Evolutionary conservation across 2,888 invertebrate genomes (phyloP).

Genomic region (Cabera pusaria): DNA sequence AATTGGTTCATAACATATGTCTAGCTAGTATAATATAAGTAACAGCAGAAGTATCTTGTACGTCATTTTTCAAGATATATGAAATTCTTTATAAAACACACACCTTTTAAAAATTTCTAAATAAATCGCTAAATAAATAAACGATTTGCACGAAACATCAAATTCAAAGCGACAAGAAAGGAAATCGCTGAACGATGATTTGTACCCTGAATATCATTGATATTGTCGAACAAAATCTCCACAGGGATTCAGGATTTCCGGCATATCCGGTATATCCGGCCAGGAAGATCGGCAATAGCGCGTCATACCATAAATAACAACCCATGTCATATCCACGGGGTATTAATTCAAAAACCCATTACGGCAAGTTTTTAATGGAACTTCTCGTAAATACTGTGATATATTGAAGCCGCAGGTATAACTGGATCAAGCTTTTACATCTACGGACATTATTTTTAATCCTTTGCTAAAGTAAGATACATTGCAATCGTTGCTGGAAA

Average conservation of each 20-base stretch:
- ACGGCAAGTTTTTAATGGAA: conserved; percentile 64
- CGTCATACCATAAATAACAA: conserved; percentile 53
- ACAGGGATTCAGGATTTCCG: conserved; percentile 27
- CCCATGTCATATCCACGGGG: conserved; percentile 54
- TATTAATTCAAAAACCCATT: conserved; percentile 71
- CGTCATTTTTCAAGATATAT: too few species aligned
- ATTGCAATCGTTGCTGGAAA: too few species aligned
- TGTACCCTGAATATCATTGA: conserved; percentile 26
- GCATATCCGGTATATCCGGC: conserved; percentile 30
- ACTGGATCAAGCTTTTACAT: conserved; percentile 30
- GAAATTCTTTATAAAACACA: too few species aligned
- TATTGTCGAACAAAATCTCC: conserved; percentile 28
- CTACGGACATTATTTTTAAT: conserved; percentile 42
- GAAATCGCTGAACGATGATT: conserved; percentile 21
- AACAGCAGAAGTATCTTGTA: too few species aligned
- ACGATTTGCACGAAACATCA: background rate
- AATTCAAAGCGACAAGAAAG: conserved; percentile 14
- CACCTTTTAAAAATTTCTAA: too few species aligned
- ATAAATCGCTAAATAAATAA: too few species aligned
- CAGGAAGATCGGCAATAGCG: conserved; percentile 42
- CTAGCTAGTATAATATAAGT: too few species aligned
- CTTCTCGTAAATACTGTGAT: conserved; percentile 57
- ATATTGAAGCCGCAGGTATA: conserved; percentile 49
- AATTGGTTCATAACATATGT: too few species aligned
- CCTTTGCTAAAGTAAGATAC: conserved; percentile 39